phyloP scores from a whole-genome alignment of 2,797 vertebrate genomes.

The Phrynocephalus forsythii region DNA sequence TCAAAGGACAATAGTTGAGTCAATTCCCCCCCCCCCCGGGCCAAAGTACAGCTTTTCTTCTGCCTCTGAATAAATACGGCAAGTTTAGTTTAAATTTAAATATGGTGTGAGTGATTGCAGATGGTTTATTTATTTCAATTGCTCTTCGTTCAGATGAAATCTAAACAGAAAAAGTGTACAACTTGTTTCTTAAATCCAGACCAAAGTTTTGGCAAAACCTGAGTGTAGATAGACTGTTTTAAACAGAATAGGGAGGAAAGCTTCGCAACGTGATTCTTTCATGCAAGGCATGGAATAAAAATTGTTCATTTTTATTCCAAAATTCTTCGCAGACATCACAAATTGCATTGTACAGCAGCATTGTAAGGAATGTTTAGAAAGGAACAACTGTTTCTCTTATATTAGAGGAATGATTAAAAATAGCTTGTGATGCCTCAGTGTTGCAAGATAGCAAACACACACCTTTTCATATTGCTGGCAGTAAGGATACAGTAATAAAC shows the following conservation, averaged over 20 bases:
- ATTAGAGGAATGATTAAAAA: not conserved
- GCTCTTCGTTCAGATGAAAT: constrained; percentile 63
- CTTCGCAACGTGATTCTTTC: not conserved
- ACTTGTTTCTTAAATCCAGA: constrained; percentile 55
- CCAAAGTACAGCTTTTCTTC: constrained; percentile 43
- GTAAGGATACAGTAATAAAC: not conserved
- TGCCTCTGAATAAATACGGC: constrained; percentile 51
- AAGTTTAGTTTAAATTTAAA: constrained; percentile 72
- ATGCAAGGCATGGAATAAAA: constrained; percentile 37
- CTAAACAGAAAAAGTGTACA: constrained; percentile 65
- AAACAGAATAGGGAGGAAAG: not conserved
- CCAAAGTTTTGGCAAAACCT: constrained; percentile 46
- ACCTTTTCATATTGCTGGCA: not conserved
- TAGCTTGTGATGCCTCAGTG: not conserved
- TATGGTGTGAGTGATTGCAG: constrained; percentile 53
- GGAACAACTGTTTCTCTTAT: not conserved
- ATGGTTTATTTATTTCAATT: constrained; percentile 70
- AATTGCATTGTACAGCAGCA: not conserved
- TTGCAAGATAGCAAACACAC: not conserved
- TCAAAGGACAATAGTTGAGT: constrained; percentile 30
- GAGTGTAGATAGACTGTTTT: constrained; percentile 49
- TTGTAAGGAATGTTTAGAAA: not conserved
- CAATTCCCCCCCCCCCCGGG: constrained; percentile 42
- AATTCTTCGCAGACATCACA: constrained; percentile 27
- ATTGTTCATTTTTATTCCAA: constrained; percentile 54